phyloP scores from a whole-genome alignment of 2,113 vertebrate species.

The Sporophila hypoxantha region DNA sequence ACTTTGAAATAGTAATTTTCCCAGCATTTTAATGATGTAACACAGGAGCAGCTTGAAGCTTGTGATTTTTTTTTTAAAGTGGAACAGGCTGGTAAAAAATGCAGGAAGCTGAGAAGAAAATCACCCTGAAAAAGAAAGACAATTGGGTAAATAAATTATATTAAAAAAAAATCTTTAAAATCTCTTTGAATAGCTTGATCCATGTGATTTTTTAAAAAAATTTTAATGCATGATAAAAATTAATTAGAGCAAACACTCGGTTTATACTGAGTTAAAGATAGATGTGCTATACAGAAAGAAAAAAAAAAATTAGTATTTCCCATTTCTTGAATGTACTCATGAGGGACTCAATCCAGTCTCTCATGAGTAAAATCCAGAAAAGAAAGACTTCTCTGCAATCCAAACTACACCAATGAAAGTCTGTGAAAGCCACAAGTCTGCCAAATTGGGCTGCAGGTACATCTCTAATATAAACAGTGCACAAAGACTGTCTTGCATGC shows the following conservation, averaged over 20 bases:
- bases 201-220: neutral
- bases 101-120: neutral
- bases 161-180: neutral
- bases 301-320: neutral
- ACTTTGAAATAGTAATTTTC: neutral
- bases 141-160: neutral
- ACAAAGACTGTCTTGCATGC: neutral
- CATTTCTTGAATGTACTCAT: neutral
- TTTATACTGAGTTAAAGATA: neutral
- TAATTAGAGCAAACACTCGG: neutral
- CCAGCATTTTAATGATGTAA: neutral
- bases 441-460: neutral
- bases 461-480: neutral
- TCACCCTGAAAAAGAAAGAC: neutral
- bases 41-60: neutral
- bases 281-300: neutral
- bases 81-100: neutral
- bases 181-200: neutral
- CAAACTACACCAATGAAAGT: neutral
- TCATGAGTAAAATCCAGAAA: neutral
- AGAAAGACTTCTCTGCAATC: neutral
- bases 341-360: neutral
- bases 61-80: neutral
- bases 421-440: neutral
- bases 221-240: neutral